These are phyloP conservation scores for Astyanax mexicanus DNA, from an alignment of 2,797 vertebrate species.

Conservation along the genomic window DNA sequence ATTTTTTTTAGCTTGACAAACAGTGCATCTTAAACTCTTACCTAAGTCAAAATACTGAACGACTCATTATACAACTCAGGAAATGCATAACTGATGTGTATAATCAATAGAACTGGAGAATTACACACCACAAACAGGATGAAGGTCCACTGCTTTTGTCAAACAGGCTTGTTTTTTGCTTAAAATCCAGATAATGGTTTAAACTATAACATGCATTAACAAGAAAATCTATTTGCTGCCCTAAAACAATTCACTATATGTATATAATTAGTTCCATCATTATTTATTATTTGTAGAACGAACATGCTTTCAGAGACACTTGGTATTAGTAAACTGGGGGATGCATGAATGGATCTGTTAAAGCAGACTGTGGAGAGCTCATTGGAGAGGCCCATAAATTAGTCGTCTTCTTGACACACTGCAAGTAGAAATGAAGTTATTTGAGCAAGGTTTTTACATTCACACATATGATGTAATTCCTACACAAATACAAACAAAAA, in stretches of 20 bases:
- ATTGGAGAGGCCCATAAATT: constrained; percentile 45
- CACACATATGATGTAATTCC: too few relatives aligned
- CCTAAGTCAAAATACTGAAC: too few relatives aligned
- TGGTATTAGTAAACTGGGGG: neutral
- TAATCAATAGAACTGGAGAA: too few relatives aligned
- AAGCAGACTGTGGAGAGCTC: neutral
- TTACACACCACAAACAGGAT: neutral
- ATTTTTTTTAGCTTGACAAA: too few relatives aligned
- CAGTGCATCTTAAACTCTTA: too few relatives aligned
- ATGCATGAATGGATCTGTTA: neutral
- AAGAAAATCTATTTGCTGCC: neutral
- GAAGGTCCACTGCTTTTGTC: neutral
- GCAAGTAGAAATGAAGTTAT: neutral
- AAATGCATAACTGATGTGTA: too few relatives aligned
- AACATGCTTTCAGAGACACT: neutral
- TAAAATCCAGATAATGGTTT: neutral
- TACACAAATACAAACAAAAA: neutral
- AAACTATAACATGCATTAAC: neutral
- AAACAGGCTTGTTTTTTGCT: neutral
- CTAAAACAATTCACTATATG: neutral
- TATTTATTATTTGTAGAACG: neutral
- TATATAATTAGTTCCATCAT: neutral
- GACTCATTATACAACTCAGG: too few relatives aligned
- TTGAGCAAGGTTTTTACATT: neutral
- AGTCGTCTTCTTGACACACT: constrained; percentile 60